Base-by-base conservation (phyloP, 2,797 vertebrate genomes). In the Pelobates cultripes region DNA sequence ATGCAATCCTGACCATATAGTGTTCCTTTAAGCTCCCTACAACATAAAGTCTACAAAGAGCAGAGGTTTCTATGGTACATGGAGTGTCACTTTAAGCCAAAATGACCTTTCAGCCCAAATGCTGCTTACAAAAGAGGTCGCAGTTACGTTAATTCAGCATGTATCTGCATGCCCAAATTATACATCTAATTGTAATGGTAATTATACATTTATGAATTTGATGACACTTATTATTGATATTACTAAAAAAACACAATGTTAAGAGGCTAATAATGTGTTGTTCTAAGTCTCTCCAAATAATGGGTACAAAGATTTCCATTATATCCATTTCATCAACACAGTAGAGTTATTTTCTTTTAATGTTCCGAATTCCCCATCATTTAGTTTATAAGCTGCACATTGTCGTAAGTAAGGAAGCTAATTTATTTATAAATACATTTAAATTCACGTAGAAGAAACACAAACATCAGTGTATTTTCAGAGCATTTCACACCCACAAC, bases 221-320 rank as follows among this genome's bases (percentile, higher is more conserved):
- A 40, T 17, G 63, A 40, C 13, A 43, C 60, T 40, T 80, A 47
- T 70, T 55, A 53, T 12, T 14, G 13, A 0, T 80, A 63, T 71
- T 53, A 51, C 57, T 75, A 69, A 75, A 75, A 61, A 63, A 51
- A 47, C 55, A 43, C 12, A 69, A 57, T 80, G 42, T 12, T 55
- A 70, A 70, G 51, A 40, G 4, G n/a, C 17, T 67, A 40, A 51
- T 43, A 76, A 28, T 67, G 28, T 67, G 47, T 57, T 57, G 55
- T 57, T 57, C 55, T 6, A 78, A 42, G 41, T 3, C 28, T 42
- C 55, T 69, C 8, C 10, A 78, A 8, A 45, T 63, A 43, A 61
- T 10, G 6, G 40, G 9, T 71, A 76, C 68, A 81, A 76, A 81
- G 55, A 10, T 43, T 64, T 42, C 14, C 73, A 76, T 81, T 71